Evolutionary conservation across 2,113 vertebrate genomes (phyloP), one percentile per base, ranked within the genome.

Genomic region (Pseudonaja textilis): DNA sequence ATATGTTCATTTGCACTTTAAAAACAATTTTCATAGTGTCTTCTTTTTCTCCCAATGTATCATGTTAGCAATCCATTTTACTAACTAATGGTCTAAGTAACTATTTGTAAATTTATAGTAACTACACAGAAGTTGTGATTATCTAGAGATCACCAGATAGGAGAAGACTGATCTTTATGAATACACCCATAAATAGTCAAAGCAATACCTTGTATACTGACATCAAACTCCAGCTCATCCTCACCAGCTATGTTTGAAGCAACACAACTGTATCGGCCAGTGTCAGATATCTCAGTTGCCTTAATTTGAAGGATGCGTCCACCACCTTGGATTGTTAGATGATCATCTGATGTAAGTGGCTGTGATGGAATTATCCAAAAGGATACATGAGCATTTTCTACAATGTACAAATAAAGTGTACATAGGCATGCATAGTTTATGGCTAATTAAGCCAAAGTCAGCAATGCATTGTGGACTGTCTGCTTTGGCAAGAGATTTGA

Each of bases 161-260:
- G 69, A 81, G 16, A 81, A 81, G 69, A 81, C n/a, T 81, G 69
- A 39, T 81, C 34, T 81, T 8, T 39, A 81, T 81, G 34, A 20
- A 81, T 64, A 64, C 11, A 64, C 3, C 26, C 10, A 64, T 5
- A 64, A n/a, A 16, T 14, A 87, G 47, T 90, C 94, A 93, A 3
- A 18, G 1, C 34, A 90, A 50, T 98, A 99, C 99, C 99, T 99
- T 99, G 99, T 98, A 99, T 98, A 98, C 98, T 99, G 97, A 99
- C 98, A 98, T 99, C 99, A 98, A 99, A 99, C 97, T 99, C 99
- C 98, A 99, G 96, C 96, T 99, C 99, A 95, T 99, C 99, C 96
- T 99, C 99, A 90, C 99, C 99, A 93, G 98, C 99, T 74, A 99
- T 81, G 92, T 99, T 99, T 91, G 98, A 98, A 50, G 99, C 99